Conservation (phyloP, 2,113 vertebrate genomes). For the Chelonoidis abingdonii region DNA sequence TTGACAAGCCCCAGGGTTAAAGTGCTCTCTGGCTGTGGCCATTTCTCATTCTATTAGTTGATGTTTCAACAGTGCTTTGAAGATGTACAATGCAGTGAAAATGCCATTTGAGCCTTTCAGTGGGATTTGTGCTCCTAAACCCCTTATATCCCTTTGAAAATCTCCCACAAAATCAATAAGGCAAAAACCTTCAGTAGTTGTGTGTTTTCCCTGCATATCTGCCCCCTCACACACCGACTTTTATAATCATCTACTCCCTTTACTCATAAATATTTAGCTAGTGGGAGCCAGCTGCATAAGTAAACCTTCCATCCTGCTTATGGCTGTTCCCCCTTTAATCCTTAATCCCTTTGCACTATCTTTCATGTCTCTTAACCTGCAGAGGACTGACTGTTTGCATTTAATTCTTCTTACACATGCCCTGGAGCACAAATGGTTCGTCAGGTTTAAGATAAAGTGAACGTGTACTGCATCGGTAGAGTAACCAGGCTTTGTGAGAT, state of each 20-base stretch:
- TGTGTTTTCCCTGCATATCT: conserved; percentile 25
- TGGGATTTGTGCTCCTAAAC: neutral
- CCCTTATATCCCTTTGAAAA: neutral
- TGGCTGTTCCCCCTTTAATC: conserved; percentile 73
- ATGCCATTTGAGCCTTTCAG: neutral
- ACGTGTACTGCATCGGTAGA: conserved; percentile 62
- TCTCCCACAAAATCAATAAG: neutral
- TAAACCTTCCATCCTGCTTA: conserved; percentile 57
- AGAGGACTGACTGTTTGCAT: conserved; percentile 74
- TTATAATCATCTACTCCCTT: conserved; percentile 47
- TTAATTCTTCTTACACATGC: conserved; percentile 77
- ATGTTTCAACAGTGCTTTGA: neutral
- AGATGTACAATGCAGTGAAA: neutral
- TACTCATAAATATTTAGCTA: conserved; percentile 75
- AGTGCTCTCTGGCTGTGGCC: neutral
- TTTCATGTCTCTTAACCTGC: conserved; percentile 74
- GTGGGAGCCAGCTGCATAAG: conserved; percentile 64
- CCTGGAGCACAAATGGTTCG: conserved; percentile 74
- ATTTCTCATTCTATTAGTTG: neutral
- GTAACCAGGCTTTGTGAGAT: conserved; percentile 46
- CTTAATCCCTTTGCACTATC: conserved; percentile 77
- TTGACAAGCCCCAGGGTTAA: neutral
- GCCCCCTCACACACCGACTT: conserved; percentile 5
- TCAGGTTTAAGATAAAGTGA: conserved; percentile 77
- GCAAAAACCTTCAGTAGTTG: conserved; percentile 37